Base-by-base conservation (phyloP, 2,888 invertebrate species). In the Malthinus seriepunctatus region DNA sequence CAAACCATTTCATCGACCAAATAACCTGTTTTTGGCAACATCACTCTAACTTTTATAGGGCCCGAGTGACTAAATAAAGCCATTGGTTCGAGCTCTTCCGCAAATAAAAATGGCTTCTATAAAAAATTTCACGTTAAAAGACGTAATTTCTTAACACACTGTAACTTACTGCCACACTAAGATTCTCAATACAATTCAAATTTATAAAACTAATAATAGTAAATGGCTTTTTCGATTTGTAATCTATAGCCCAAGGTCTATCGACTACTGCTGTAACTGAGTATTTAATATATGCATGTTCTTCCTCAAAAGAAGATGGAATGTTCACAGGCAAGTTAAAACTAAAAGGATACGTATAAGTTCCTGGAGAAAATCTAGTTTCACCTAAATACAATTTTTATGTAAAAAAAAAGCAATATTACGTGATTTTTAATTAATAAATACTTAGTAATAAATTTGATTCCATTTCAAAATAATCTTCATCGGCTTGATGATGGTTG, bases 211-310 rank as follows among this genome's bases (percentile, higher is more conserved):
- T 15, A 32, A 11, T 10, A 10, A 56, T 46, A 15, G n/a, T 35
- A 44, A 56, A 51, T 8, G 23, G 23, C n/a, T 51, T 45, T 11
- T 51, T 51, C 8, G 12, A 31, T 7, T n/a, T 33, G n/a, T 37
- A 56, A 38, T 51, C 56, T 32, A 45, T 14, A 14, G 50, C 50
- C 56, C 56, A 56, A 1, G 58, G 50, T 34, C 38, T 34, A 12
- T 53, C 37, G 8, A 58, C 12, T 10, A 32, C 12, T 9, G 46
- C 56, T 46, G 32, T 31, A 2, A 45, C 46, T n/a, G 31, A 14
- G 34, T 51, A 51, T 8, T 32, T 56, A 37, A 56, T 37, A 31
- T 14, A 45, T 37, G 50, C 56, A 14, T 23, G 1, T 1, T 3
- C 5, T 10, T 31, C 31, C 1, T 15, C 32, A 31, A 56, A 14